Evolutionary conservation across 2,888 invertebrate genomes (phyloP).

Genomic region (Leptinotarsa peninsularis): DNA sequence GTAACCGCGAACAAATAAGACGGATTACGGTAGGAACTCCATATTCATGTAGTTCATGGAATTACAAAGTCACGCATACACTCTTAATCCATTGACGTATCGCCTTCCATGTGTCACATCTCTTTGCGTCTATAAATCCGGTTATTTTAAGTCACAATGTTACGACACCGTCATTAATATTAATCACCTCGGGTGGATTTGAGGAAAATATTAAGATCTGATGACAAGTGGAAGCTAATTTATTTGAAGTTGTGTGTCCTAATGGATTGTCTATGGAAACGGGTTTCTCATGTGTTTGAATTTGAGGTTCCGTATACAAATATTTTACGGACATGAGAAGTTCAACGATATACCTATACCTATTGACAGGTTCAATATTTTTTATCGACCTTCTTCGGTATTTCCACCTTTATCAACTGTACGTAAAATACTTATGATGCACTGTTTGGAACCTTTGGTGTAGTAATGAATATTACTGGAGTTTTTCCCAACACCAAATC

Average conservation of each 20-base stretch:
- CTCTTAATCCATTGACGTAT: slow-evolving; percentile 55
- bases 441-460: no score
- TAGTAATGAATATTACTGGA: no score
- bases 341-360: no score
- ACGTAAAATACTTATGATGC: no score
- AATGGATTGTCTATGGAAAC: background rate
- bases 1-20: slow-evolving; percentile 34
- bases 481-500: no score
- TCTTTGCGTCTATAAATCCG: slow-evolving; percentile 48
- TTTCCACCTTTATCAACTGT: no score
- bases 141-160: slow-evolving; percentile 50
- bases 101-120: slow-evolving; percentile 50
- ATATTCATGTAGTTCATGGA: slow-evolving; percentile 47
- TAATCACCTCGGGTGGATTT: slow-evolving; percentile 26
- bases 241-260: background rate
- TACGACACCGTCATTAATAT: slow-evolving; percentile 42
- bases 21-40: slow-evolving; percentile 45
- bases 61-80: slow-evolving; percentile 43
- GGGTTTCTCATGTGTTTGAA: background rate
- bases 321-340: no score
- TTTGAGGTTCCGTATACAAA: background rate
- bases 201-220: slow-evolving; percentile 20
- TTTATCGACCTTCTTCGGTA: no score
- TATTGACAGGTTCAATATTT: no score
- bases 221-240: slow-evolving; percentile 21